Evolutionary conservation across 2,113 vertebrate genomes (phyloP).

Genomic region (Halichoerus grypus): DNA sequence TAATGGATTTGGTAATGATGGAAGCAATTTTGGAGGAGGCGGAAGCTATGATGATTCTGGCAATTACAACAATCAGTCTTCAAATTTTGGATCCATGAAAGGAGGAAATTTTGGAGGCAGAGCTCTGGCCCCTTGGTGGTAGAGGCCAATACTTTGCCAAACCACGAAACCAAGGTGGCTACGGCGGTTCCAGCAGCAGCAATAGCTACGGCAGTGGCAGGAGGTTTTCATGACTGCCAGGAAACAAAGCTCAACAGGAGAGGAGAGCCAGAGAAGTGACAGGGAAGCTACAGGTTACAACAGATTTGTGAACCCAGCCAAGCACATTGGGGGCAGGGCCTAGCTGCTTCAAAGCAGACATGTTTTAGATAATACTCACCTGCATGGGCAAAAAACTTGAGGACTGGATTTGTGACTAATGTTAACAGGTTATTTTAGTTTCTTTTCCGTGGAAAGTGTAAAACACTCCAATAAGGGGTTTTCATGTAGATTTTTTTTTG

Average conservation of each 20-base stretch:
- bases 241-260: constrained; percentile 93
- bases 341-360: background rate
- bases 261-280: constrained; percentile 92
- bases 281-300: constrained; percentile 94
- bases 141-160: background rate
- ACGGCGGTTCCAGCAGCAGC: constrained; percentile 77
- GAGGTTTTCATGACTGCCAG: constrained; percentile 86
- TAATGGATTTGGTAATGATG: background rate
- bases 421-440: background rate
- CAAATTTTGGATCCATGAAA: background rate
- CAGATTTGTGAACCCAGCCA: constrained; percentile 93
- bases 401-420: background rate
- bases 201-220: constrained; percentile 87
- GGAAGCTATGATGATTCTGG: background rate
- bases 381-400: background rate
- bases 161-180: background rate
- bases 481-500: background rate
- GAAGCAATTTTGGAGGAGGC: background rate
- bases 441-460: background rate
- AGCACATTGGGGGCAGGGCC: constrained; percentile 86
- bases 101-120: background rate
- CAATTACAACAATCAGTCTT: background rate
- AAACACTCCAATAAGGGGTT: background rate
- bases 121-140: background rate
- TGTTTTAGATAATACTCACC: background rate